phyloP scores from a whole-genome alignment of 2,113 vertebrate species.

The Piaya cayana region DNA sequence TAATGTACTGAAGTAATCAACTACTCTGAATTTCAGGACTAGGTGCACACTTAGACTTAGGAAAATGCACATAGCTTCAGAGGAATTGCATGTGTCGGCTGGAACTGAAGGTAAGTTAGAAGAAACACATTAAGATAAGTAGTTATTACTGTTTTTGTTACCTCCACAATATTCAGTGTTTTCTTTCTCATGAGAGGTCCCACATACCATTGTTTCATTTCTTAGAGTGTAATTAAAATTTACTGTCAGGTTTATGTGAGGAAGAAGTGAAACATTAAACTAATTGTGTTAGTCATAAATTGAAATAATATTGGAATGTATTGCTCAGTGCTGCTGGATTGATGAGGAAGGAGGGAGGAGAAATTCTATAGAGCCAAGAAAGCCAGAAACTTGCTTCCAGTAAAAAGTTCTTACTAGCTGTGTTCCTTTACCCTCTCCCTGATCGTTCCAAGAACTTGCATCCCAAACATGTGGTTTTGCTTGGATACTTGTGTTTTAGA shows the following conservation, averaged over 20 bases:
- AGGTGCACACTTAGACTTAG: neutral
- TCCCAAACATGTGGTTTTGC: neutral
- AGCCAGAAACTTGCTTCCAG: neutral
- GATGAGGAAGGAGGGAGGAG: neutral
- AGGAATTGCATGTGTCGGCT: neutral
- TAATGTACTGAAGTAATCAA: neutral
- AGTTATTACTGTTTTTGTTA: neutral
- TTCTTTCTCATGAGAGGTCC: neutral
- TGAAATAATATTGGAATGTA: slow-evolving; percentile 16
- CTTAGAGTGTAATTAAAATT: neutral
- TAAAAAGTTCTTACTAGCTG: neutral
- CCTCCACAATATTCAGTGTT: neutral
- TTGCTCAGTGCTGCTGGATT: neutral
- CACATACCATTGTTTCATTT: neutral
- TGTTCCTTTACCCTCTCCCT: neutral
- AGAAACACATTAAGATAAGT: neutral
- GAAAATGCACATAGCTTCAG: neutral
- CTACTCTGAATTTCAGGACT: neutral
- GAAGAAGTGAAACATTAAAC: slow-evolving; percentile 12
- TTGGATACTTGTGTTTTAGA: neutral
- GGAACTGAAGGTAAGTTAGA: neutral
- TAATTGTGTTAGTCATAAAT: neutral
- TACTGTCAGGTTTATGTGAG: neutral
- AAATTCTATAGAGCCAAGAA: neutral
- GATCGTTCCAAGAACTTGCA: neutral